phyloP scores from a whole-genome alignment of 2,797 vertebrate genomes.

The Gobio occitaniae region DNA sequence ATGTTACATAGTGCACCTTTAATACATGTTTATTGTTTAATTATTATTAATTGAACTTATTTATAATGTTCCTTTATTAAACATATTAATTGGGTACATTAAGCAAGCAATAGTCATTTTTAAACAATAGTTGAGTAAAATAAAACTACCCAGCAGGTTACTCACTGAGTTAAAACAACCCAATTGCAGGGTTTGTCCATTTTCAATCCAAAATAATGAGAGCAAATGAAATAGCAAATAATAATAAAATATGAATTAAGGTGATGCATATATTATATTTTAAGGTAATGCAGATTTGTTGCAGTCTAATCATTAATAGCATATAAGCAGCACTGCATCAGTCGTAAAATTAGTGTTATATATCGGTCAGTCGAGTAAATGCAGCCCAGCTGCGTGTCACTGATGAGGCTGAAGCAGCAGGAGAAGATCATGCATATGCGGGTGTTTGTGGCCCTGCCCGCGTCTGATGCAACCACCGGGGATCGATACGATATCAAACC shows the following conservation, averaged over 20 bases:
- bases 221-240: not conserved
- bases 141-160: too few relatives aligned
- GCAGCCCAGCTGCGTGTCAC: not conserved
- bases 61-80: too few relatives aligned
- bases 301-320: not conserved
- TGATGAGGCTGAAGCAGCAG: not conserved
- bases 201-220: too few relatives aligned
- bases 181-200: too few relatives aligned
- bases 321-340: not conserved
- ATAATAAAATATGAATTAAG: not conserved
- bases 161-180: too few relatives aligned
- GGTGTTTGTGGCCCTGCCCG: conserved; percentile 5
- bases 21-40: too few relatives aligned
- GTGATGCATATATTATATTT: not conserved
- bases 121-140: too few relatives aligned
- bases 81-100: too few relatives aligned
- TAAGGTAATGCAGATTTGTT: not conserved
- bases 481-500: conserved; percentile 17
- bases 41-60: too few relatives aligned
- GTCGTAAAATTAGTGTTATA: too few relatives aligned
- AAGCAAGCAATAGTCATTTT: too few relatives aligned
- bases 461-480: conserved; percentile 29
- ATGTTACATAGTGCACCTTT: too few relatives aligned
- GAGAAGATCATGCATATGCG: not conserved
- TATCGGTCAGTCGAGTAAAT: not conserved